Evolutionary conservation across 2,797 vertebrate genomes (phyloP).

Genomic region (Philypnodon macrostomus): DNA sequence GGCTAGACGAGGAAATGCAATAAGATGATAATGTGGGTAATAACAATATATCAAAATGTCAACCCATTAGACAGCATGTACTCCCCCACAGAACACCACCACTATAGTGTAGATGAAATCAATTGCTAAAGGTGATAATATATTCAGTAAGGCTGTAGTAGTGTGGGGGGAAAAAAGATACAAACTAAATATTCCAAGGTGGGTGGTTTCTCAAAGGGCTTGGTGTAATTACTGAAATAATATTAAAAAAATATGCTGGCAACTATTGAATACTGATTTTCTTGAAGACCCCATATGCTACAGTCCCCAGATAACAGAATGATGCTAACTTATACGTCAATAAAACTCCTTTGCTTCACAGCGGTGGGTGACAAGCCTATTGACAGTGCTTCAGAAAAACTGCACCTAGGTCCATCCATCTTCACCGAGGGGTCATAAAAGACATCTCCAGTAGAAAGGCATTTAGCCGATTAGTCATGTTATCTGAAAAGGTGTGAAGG

Average conservation of each 20-base stretch:
- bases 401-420: conserved; percentile 20
- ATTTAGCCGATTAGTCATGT: conserved; percentile 18
- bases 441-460: conserved; percentile 11
- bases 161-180: conserved; percentile 8
- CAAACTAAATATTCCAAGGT: conserved; percentile 18
- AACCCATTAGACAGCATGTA: conserved; percentile 18
- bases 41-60: conserved; percentile 52
- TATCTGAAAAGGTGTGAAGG: conserved; percentile 17
- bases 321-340: conserved; percentile 37
- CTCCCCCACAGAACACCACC: conserved; percentile 4
- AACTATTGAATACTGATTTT: conserved; percentile 25
- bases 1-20: conserved; percentile 33
- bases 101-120: conserved; percentile 35
- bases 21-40: conserved; percentile 41
- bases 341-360: conserved; percentile 24
- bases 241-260: conserved; percentile 29
- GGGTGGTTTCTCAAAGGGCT: conserved; percentile 19
- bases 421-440: conserved; percentile 23
- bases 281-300: background rate
- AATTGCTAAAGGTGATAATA: conserved; percentile 42
- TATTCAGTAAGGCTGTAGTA: conserved; percentile 22
- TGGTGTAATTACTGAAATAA: conserved; percentile 22
- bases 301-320: conserved; percentile 27
- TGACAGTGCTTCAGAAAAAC: conserved; percentile 37
- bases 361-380: conserved; percentile 19